These are phyloP conservation scores for human (Homo sapiens) DNA, from an alignment of 2,113 vertebrate genomes.

Conservation along the genomic window GRCh38 chr7:122848501-122849000, in stretches of 20 bases:
- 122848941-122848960: not conserved
- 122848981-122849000: not conserved
- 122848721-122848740: not conserved
- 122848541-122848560: too few species aligned
- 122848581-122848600: not conserved
- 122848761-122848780: not conserved
- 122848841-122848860: not conserved
- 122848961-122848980: not conserved
- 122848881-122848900: conserved; percentile 14
- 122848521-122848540: too few species aligned
- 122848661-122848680: not conserved
- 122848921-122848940: not conserved
- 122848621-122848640: not conserved
- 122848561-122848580: not conserved
- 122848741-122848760: not conserved
- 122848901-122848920: not conserved
- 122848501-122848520: not conserved
- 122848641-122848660: not conserved
- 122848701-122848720: not conserved
- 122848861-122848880: not conserved
- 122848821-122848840: not conserved
- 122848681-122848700: not conserved
- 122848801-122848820: not conserved
- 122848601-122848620: not conserved
- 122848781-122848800: not conserved